Conservation (phyloP, 2,888 invertebrate genomes). For the Dichetophora obliterata region DNA sequence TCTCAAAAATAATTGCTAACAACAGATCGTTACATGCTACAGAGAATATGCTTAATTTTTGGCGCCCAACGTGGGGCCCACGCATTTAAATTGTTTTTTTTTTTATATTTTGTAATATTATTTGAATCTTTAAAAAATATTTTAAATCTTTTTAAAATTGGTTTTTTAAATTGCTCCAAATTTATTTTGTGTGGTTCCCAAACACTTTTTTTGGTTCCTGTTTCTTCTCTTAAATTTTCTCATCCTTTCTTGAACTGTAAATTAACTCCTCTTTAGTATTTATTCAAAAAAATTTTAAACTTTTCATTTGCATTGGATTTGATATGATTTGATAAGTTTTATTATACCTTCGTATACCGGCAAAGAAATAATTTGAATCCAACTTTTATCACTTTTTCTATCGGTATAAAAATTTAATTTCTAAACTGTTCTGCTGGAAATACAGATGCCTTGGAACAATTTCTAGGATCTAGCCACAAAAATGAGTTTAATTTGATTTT, state of each 20-base stretch:
- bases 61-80: not conserved
- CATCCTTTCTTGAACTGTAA: not conserved
- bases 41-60: constrained; percentile 52
- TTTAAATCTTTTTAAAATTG: not conserved
- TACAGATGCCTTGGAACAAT: too few relatives aligned
- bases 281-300: not conserved
- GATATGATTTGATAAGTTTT: not conserved
- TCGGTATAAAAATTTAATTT: not conserved
- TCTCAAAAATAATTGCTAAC: too few relatives aligned
- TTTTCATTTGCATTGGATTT: not conserved
- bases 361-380: not conserved
- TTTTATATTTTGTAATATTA: not conserved
- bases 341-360: not conserved
- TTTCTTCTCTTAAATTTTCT: too few relatives aligned
- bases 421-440: too few relatives aligned
- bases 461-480: too few relatives aligned
- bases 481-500: too few relatives aligned
- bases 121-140: too few relatives aligned
- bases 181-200: too few relatives aligned
- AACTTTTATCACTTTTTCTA: not conserved
- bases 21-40: too few relatives aligned
- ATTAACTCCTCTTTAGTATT: not conserved
- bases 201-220: too few relatives aligned
- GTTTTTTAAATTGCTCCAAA: not conserved
- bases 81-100: not conserved